These are phyloP conservation scores for Athene cunicularia DNA, from an alignment of 2,113 vertebrate genomes.

Conservation along the genomic window DNA sequence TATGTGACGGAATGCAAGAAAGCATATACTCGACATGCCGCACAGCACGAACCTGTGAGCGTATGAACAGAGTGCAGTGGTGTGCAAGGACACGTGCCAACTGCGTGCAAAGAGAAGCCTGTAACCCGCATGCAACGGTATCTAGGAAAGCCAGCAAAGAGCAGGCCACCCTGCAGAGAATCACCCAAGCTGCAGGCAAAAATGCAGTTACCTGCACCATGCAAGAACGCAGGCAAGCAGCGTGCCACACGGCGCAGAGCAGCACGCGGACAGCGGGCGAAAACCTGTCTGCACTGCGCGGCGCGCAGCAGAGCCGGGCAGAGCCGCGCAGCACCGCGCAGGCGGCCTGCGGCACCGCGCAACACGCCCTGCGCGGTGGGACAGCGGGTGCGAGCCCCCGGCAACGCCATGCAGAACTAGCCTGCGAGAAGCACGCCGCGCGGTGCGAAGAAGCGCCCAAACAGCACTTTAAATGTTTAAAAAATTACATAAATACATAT, in stretches of 20 bases:
- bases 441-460: too few species aligned
- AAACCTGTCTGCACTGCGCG: too few species aligned
- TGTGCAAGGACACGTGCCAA: background rate
- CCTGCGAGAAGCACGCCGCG: too few species aligned
- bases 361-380: too few species aligned
- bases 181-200: background rate
- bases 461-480: too few species aligned
- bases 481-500: too few species aligned
- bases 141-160: accelerated
- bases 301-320: background rate
- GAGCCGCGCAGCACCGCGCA: too few species aligned
- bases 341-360: too few species aligned
- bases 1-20: accelerated
- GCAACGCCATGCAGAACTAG: too few species aligned
- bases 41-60: background rate
- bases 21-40: accelerated
- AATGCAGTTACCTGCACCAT: accelerated
- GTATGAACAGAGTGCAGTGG: accelerated
- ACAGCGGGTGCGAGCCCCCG: too few species aligned
- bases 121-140: accelerated
- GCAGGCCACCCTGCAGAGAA: background rate
- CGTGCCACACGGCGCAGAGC: background rate
- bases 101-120: background rate
- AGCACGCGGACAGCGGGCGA: background rate
- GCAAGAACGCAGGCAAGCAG: background rate